Evolutionary conservation across 2,113 vertebrate species (phyloP), one percentile per base, ranked within the genome.

Genomic region (Tragelaphus scriptus): DNA sequence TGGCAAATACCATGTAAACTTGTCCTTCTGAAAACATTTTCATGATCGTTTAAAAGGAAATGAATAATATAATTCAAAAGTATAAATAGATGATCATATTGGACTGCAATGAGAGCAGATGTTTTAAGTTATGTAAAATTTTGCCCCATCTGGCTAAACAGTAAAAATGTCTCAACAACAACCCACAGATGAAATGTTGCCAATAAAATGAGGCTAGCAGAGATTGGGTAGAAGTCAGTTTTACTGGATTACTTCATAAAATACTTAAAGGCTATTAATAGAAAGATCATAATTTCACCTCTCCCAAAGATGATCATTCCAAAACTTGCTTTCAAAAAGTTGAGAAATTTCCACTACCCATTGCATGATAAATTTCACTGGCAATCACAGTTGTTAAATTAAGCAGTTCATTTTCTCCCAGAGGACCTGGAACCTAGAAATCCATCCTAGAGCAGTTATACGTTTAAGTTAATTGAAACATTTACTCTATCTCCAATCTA

Each of bases 31-130:
- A 96, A 97, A 96, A 95, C 80, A 97, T 96, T 95, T 97, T 94
- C 87, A 98, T 91, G 88, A 98, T 96, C 97, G 91, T 94, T 98
- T 97, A 92, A 96, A 98, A 95, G 93, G 89, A 97, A 98, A 92
- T 96, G 97, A 97, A 97, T 97, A 98, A 97, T 96, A 97, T 97
- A 97, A 98, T 97, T 98, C 87, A 97, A 94, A 94, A 97, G 94
- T 96, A 98, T 98, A 98, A 97, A 98, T 98, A 97, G 98, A 98
- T 96, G 95, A 97, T 98, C 97, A 98, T 97, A 98, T 97, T 98
- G 96, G 95, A 97, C 97, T 95, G 95, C 59, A 93, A 97, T 82
- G 95, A 96, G 93, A 98, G 77, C 98, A 98, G 98, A 98, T 98
- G 97, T 98, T 98, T 98, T 97, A 97, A 98, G 97, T 98, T 98